phyloP scores from a whole-genome alignment of 2,888 invertebrate species.

The Drosophila sordidula region DNA sequence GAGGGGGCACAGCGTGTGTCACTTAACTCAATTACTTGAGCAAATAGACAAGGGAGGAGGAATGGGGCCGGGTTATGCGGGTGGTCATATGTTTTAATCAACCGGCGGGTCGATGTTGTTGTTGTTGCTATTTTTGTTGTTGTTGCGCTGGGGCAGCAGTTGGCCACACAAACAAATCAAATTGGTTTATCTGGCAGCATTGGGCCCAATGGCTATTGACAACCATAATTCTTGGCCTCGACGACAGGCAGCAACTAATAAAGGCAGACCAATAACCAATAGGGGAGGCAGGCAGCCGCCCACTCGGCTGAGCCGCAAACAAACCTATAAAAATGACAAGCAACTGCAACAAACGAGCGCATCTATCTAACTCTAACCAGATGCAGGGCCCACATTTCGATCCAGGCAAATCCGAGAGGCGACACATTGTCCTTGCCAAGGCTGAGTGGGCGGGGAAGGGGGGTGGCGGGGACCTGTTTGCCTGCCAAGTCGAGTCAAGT shows the following conservation, averaged over 20 bases:
- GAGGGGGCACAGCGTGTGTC: slow-evolving; percentile 46
- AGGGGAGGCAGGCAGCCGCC: slow-evolving; percentile 21
- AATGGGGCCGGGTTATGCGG: slow-evolving; percentile 3
- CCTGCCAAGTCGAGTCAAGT: slow-evolving; percentile 51
- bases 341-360: slow-evolving; percentile 80
- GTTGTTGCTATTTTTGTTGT: no score
- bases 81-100: slow-evolving; percentile 58
- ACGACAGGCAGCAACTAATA: slow-evolving; percentile 65
- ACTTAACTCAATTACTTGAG: slow-evolving; percentile 69
- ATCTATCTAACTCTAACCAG: slow-evolving; percentile 68
- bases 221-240: slow-evolving; percentile 67
- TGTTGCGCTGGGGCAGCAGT: not conserved
- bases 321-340: slow-evolving; percentile 80
- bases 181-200: slow-evolving; percentile 59
- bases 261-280: slow-evolving; percentile 58
- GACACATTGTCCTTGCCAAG: slow-evolving; percentile 56
- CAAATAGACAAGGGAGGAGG: slow-evolving; percentile 41
- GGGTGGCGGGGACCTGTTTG: not conserved
- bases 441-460: not conserved
- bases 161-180: slow-evolving; percentile 60
- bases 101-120: slow-evolving; percentile 3
- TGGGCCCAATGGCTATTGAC: slow-evolving; percentile 56
- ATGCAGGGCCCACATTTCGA: slow-evolving; percentile 30
- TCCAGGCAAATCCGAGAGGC: slow-evolving; percentile 54
- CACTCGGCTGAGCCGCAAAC: slow-evolving; percentile 66